Evolutionary conservation across 2,888 invertebrate species (phyloP).

Genomic region (Panorpa germanica): DNA sequence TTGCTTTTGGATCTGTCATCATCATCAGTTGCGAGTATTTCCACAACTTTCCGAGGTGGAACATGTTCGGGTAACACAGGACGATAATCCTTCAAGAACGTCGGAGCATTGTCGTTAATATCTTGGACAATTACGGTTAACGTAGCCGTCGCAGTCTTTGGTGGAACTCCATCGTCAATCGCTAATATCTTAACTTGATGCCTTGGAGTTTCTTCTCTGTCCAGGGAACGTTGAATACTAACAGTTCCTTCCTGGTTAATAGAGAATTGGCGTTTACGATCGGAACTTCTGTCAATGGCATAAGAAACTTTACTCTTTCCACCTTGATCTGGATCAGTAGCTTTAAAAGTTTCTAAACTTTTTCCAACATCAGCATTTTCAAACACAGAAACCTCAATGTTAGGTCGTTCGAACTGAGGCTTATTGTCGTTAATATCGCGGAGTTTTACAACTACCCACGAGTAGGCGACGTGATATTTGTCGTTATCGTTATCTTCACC

Average conservation of each 20-base stretch:
- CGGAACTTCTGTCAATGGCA: conserved; percentile 81
- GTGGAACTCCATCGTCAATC: conserved; percentile 84
- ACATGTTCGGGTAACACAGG: conserved; percentile 88
- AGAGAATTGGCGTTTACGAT: conserved; percentile 81
- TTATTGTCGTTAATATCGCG: conserved; percentile 95
- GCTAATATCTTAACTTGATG: conserved; percentile 94
- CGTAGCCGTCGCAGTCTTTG: conserved; percentile 85
- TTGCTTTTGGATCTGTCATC: conserved; percentile 88
- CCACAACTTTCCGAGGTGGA: conserved; percentile 78
- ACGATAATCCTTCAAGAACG: conserved; percentile 79
- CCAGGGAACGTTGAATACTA: conserved; percentile 78
- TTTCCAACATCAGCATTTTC: conserved; percentile 88
- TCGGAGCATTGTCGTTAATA: conserved; percentile 88
- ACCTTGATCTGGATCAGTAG: conserved; percentile 90
- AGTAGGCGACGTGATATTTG: conserved; percentile 91
- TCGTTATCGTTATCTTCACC: conserved; percentile 92
- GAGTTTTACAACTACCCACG: conserved; percentile 84
- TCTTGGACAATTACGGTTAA: conserved; percentile 88
- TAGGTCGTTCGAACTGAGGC: conserved; percentile 83
- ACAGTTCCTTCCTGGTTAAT: conserved; percentile 92
- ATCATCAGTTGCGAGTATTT: conserved; percentile 83
- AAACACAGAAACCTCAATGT: conserved; percentile 78
- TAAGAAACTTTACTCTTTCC: conserved; percentile 83
- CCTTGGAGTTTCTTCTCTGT: conserved; percentile 85
- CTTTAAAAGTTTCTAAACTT: conserved; percentile 81